Evolutionary conservation across 2,113 vertebrate species (phyloP), one percentile per base, ranked within the genome.

Genomic region (Rhea pennata): DNA sequence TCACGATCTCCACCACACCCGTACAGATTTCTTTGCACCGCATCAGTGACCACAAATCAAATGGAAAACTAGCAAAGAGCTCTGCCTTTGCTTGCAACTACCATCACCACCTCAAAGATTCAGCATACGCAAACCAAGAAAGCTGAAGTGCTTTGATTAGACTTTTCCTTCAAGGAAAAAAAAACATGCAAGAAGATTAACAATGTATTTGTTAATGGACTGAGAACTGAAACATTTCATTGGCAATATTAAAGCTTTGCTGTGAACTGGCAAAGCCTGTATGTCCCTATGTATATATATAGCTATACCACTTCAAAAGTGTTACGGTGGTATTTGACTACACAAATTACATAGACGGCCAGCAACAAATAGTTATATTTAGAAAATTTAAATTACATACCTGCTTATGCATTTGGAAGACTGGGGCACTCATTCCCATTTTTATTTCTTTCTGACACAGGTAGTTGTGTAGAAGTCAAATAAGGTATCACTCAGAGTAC

Each of bases 371-470:
- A 62, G 40, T 27, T 54, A 16, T 1, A 64, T 22, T 46, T 29
- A 59, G 50, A 80, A 51, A 78, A 87, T 46, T 42, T 70, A 86
- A 84, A 39, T 15, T 4, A 92, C 74, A 51, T 29, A 66, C 67
- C 0, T 0, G 46, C n/a, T 51, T 6, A 71, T 1, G 31, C 22
- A 54, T 56, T 29, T 74, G 84, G 71, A 96, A 91, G 78, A 67
- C 75, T 9, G n/a, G 54, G 84, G 81, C 72, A 62, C 26, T 90
- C 64, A 40, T 65, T 67, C 71, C 72, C 51, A n/a, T 54, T 95
- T 96, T 91, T 96, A 84, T 92, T 92, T 96, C 56, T 20, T 91
- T 90, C 76, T 70, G 67, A 85, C 66, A 87, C 91, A 93, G 69
- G 39, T 20, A 56, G 46, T 56, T 77, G 84, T 56, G 72, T 90